Evolutionary conservation across 2,113 vertebrate species (phyloP).

Genomic region (Marmota flaviventris): DNA sequence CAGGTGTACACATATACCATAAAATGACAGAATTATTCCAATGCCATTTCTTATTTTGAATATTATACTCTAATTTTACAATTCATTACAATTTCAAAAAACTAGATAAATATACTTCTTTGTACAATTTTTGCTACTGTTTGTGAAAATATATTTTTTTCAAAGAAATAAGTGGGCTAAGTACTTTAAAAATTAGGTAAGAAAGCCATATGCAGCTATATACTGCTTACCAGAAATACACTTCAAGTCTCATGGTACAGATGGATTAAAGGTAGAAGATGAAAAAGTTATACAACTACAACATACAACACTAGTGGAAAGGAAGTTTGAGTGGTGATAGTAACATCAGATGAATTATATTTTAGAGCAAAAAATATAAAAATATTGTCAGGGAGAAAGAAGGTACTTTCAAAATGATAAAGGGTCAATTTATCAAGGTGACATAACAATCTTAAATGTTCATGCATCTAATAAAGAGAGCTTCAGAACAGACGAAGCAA

Average conservation of each 20-base stretch:
- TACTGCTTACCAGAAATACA: neutral
- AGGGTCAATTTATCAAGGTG: neutral
- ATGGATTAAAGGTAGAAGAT: neutral
- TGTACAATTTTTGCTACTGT: neutral
- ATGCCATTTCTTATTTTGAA: neutral
- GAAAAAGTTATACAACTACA: neutral
- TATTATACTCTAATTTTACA: neutral
- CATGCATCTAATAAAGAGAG: constrained; percentile 11
- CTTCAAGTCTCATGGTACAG: neutral
- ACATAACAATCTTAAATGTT: neutral
- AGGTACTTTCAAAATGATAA: constrained; percentile 12
- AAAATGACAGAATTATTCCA: neutral
- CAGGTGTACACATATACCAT: neutral
- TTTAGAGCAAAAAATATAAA: constrained; percentile 10
- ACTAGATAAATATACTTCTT: neutral
- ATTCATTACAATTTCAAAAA: constrained; percentile 46
- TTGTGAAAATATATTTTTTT: neutral
- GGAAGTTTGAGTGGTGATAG: neutral
- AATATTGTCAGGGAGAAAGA: neutral
- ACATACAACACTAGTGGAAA: neutral
- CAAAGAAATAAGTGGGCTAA: neutral
- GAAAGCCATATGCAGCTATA: too few relatives aligned
- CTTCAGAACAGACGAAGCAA: constrained; percentile 3
- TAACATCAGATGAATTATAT: neutral
- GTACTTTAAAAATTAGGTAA: neutral